Evolutionary conservation across 2,888 invertebrate genomes (phyloP), one percentile per base, ranked within the genome.

Genomic region (Chymomyza caudatula): DNA sequence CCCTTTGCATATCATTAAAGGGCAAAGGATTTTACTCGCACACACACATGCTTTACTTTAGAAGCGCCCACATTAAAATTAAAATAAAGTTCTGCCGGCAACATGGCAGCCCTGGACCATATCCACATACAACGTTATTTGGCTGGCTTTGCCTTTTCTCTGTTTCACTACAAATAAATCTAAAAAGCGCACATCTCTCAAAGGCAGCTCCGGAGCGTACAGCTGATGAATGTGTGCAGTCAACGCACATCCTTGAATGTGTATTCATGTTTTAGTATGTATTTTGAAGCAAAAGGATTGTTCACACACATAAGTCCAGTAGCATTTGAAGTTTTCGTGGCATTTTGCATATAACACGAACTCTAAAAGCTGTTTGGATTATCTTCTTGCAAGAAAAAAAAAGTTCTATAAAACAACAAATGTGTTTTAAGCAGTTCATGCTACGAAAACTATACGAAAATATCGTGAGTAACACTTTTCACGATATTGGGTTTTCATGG

Each of bases 11-110:
- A 66, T 74, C 69, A 71, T 71, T 74, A 69, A 58, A 52, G 55
- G 47, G 17, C 42, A 47, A 52, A 6, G 51, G 59, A 73, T 74
- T 72, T 71, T 60, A 70, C 73, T 17, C 60, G 58, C 65, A 42
- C 64, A 54, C 55, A 65, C 57, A 60, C 60, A 63, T 44, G 52
- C 63, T 53, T 84, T 79, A 71, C 79, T 78, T 82, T 79, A 77
- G 67, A 74, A 82, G 84, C 78, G 69, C 73, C 83, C 83, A 76
- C 77, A 83, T 74, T 77, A 61, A 79, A 85, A 85, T 85, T 85
- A 83, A 85, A 83, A 85, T 79, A 83, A 83, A 85, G 77, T 81
- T 77, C 78, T 75, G 64, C 76, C 67, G 76, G 69, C 75, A 53
- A 59, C 20, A 54, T 25, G 57, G 6, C 37, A 61, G 22, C 37